Percentiles rank a stretch among this genome's conserved stretches.
phyloP scores from a whole-genome alignment of 2,113 vertebrate species.

The Tachysurus vachellii region DNA sequence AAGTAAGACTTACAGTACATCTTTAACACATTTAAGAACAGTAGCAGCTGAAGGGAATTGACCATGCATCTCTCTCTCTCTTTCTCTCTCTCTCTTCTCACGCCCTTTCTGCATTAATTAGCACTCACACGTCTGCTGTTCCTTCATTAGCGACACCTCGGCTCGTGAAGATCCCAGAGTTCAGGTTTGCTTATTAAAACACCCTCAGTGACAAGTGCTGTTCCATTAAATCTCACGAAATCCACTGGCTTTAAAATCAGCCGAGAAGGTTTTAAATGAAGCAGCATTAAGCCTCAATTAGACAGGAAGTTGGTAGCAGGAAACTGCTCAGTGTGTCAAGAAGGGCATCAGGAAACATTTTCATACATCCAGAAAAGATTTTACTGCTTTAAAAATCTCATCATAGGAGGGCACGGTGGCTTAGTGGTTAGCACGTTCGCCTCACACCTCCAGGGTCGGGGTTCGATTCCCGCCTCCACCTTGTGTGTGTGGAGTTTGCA shows the following conservation, averaged over 20 bases:
- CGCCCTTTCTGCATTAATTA: slow-evolving; percentile 5
- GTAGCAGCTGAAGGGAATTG: background rate
- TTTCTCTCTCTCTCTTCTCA: slow-evolving; percentile 8
- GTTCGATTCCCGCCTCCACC: too few relatives aligned
- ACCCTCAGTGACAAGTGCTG: background rate
- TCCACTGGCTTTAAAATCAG: slow-evolving; percentile 34
- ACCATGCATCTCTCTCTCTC: background rate
- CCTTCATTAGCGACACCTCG: background rate
- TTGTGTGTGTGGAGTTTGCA: too few relatives aligned
- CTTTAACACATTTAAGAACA: background rate
- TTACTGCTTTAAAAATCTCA: slow-evolving; percentile 39
- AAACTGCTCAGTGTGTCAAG: background rate
- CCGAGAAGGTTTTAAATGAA: background rate
- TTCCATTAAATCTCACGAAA: slow-evolving; percentile 21
- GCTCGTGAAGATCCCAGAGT: background rate
- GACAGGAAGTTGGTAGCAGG: slow-evolving; percentile 2
- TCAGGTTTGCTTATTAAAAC: background rate
- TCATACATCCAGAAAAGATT: slow-evolving; percentile 21
- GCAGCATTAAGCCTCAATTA: slow-evolving; percentile 6
- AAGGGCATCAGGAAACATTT: background rate
- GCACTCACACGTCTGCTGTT: background rate
- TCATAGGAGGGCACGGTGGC: too few relatives aligned
- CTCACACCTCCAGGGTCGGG: too few relatives aligned
- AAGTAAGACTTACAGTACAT: background rate
- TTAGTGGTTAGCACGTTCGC: too few relatives aligned